Evolutionary conservation across 2,113 vertebrate species (phyloP).

Genomic region (Prietella phreatophila): DNA sequence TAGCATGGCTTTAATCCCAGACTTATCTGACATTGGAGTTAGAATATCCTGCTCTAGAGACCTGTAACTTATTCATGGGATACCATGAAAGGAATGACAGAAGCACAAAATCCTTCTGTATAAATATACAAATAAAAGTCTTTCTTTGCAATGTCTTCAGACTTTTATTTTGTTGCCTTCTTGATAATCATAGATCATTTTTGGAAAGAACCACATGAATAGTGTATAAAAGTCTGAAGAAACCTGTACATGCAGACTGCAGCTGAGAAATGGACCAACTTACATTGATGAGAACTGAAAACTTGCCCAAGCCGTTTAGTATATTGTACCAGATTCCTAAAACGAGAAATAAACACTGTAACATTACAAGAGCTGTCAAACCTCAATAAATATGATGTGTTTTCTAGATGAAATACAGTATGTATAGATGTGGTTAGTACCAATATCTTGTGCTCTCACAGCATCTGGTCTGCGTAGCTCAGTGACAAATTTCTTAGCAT

Average conservation of each 20-base stretch:
- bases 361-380: not conserved
- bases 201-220: not conserved
- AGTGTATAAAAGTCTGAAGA: not conserved
- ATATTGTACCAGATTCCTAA: conserved; percentile 97
- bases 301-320: conserved; percentile 90
- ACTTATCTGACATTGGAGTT: conserved; percentile 13
- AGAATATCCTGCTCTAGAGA: not conserved
- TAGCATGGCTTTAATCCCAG: conserved; percentile 17
- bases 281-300: conserved; percentile 97
- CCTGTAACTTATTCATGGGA: not conserved
- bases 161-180: not conserved
- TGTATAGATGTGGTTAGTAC: conserved; percentile 62
- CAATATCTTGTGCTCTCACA: conserved; percentile 90
- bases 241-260: not conserved
- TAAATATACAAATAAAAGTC: not conserved
- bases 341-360: not conserved
- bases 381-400: not conserved
- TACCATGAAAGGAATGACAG: not conserved
- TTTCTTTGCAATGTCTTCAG: not conserved
- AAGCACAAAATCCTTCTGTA: not conserved
- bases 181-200: not conserved
- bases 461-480: conserved; percentile 92
- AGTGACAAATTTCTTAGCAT: conserved; percentile 95
- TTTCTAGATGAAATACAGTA: not conserved
- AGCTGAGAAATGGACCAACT: conserved; percentile 64